Evolutionary conservation across 92 coral and sea anemone species (phyloP).

Genomic region (Epizoanthus ramosus): DNA sequence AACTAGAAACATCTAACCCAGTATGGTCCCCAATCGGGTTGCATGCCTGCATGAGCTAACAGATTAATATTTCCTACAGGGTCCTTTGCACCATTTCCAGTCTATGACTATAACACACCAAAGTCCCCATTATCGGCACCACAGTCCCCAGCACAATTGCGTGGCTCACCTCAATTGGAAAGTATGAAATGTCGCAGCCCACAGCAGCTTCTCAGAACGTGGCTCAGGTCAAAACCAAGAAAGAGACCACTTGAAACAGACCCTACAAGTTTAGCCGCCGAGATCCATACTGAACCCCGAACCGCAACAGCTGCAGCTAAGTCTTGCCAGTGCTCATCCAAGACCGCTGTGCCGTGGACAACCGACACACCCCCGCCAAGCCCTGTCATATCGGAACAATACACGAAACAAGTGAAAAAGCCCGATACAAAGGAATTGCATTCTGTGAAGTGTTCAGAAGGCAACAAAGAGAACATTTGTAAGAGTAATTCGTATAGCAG

Average conservation of each 20-base stretch:
- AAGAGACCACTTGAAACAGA: slow-evolving; percentile 44
- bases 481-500: background rate
- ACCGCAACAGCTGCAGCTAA: background rate
- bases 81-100: slow-evolving; percentile 34
- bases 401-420: background rate
- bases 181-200: slow-evolving; percentile 66
- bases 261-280: background rate
- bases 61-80: background rate
- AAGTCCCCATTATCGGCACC: slow-evolving; percentile 40
- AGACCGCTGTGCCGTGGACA: background rate
- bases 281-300: background rate
- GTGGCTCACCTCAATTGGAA: slow-evolving; percentile 51
- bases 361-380: background rate
- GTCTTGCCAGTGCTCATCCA: background rate
- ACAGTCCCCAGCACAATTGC: slow-evolving; percentile 31
- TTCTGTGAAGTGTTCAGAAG: background rate
- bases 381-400: background rate
- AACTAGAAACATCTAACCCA: too few relatives aligned
- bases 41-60: too few relatives aligned
- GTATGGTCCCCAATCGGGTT: too few relatives aligned
- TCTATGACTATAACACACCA: slow-evolving; percentile 19
- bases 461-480: slow-evolving; percentile 17
- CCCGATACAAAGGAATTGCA: background rate
- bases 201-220: slow-evolving; percentile 76
- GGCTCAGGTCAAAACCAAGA: slow-evolving; percentile 64